Evolutionary conservation across 1,140 invertebrate genomes (phyloP).

Genomic region (Cyclina sinensis): DNA sequence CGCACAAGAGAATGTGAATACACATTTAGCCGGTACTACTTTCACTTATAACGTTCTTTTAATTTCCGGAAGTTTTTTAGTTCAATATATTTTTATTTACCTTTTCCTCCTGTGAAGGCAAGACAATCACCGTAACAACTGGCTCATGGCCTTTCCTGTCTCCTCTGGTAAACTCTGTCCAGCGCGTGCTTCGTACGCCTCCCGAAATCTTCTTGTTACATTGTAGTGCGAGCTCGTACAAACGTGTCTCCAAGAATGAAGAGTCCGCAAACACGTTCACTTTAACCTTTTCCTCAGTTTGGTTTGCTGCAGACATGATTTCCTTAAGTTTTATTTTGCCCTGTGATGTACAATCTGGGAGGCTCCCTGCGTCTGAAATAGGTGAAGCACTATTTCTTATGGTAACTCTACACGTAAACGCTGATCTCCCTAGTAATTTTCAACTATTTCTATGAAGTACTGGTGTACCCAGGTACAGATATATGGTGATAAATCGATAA

Average conservation of each 20-base stretch:
- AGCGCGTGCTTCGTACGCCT: not conserved
- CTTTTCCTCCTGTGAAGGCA: not conserved
- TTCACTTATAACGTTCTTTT: too few species aligned
- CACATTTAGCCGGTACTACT: too few species aligned
- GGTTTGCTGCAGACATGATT: not conserved
- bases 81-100: too few species aligned
- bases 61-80: too few species aligned
- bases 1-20: too few species aligned
- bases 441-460: too few species aligned
- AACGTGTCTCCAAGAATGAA: not conserved
- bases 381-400: not conserved
- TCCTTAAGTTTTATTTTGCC: not conserved
- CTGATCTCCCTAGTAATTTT: too few species aligned
- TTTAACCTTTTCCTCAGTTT: not conserved
- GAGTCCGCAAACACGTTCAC: constrained; percentile 7
- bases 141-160: not conserved
- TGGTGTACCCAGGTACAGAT: too few species aligned
- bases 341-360: not conserved
- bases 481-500: too few species aligned
- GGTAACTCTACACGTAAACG: too few species aligned
- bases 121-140: not conserved
- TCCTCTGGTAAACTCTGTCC: not conserved
- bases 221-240: not conserved
- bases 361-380: constrained; percentile 18
- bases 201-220: not conserved